These are phyloP conservation scores for Nezara viridula DNA, from an alignment of 2,888 invertebrate species.

Conservation along the genomic window DNA sequence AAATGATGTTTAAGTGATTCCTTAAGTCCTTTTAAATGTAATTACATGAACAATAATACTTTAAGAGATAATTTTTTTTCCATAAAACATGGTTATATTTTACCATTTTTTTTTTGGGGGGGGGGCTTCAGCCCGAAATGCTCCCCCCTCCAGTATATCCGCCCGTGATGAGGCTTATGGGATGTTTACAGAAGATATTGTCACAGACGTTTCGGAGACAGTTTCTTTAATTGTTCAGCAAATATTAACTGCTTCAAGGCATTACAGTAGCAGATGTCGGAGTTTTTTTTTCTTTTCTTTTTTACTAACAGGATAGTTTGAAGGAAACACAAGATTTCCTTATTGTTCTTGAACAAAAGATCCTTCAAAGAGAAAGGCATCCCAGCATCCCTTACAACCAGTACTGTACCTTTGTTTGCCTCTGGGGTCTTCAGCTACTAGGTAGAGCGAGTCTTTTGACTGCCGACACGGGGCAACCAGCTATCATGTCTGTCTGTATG, in stretches of 20 bases:
- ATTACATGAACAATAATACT: no score
- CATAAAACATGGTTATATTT: no score
- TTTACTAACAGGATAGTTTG: slow-evolving; percentile 1
- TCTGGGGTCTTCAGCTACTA: neutral
- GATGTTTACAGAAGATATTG: neutral
- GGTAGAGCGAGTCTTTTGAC: slow-evolving; percentile 34
- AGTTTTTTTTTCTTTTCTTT: neutral
- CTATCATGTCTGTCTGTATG: slow-evolving; percentile 22
- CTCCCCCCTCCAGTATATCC: no score
- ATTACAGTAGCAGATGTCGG: slow-evolving; percentile 29
- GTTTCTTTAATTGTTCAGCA: neutral
- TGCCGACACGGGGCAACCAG: neutral
- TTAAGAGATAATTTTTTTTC: no score
- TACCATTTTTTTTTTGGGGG: no score
- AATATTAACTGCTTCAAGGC: neutral
- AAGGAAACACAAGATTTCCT: slow-evolving; percentile 43
- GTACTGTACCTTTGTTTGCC: neutral
- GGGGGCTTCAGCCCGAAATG: no score
- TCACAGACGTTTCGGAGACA: neutral
- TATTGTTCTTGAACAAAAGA: slow-evolving; percentile 43
- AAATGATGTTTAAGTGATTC: no score
- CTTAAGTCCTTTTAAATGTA: no score
- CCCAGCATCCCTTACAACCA: slow-evolving; percentile 6
- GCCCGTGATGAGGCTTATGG: no score
- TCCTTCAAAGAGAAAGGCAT: slow-evolving; percentile 42